A percentile compares a stretch with the other conserved stretches of the same genome.
These are phyloP conservation scores for Poeciliopsis paucimaculata DNA, from an alignment of 2,797 vertebrate species.

Conservation along the genomic window DNA sequence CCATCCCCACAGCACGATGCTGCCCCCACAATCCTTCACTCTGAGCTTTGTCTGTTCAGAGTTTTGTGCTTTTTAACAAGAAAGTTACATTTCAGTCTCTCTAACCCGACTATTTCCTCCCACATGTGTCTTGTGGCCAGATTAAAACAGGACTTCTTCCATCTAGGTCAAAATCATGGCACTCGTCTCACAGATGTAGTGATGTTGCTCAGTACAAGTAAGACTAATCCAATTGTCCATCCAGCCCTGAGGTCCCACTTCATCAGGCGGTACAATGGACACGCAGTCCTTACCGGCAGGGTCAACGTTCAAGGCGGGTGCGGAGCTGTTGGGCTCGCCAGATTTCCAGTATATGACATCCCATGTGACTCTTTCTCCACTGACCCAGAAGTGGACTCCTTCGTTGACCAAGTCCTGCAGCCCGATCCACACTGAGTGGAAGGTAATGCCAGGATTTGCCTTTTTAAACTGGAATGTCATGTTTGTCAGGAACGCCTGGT, in stretches of 20 bases:
- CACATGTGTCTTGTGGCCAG: too few species aligned
- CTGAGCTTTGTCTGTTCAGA: too few species aligned
- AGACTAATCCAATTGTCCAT: not conserved
- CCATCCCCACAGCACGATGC: too few species aligned
- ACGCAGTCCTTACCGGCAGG: not conserved
- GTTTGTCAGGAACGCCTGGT: not conserved
- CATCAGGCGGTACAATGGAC: not conserved
- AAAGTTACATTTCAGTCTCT: too few species aligned
- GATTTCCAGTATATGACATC: not conserved
- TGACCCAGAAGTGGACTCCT: not conserved
- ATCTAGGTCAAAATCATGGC: not conserved
- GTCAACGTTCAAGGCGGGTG: fast-evolving
- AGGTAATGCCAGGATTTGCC: not conserved
- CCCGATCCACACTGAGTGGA: not conserved
- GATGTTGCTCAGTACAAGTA: not conserved
- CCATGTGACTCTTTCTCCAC: not conserved
- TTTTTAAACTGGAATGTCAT: not conserved
- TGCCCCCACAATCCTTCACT: too few species aligned
- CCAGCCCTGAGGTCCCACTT: not conserved
- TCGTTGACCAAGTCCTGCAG: not conserved
- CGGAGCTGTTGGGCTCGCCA: not conserved
- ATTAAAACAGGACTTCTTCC: too few species aligned
- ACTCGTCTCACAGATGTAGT: not conserved
- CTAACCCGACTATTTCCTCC: too few species aligned
- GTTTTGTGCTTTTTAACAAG: too few species aligned